These are phyloP conservation scores for Peromyscus melanophrys DNA, from an alignment of 2,797 vertebrate genomes.

Conservation along the genomic window DNA sequence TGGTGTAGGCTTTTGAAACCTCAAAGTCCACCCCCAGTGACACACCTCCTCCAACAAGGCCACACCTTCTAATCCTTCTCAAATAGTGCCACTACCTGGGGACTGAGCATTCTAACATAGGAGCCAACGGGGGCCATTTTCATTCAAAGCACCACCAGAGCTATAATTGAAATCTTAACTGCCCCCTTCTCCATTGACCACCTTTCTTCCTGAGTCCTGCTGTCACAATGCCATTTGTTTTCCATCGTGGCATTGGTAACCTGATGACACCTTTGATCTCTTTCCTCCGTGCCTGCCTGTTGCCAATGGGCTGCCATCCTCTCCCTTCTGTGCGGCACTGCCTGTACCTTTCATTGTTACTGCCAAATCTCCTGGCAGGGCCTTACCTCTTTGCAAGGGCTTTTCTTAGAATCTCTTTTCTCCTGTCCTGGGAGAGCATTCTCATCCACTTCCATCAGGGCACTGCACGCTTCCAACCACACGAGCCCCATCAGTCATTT, in stretches of 20 bases:
- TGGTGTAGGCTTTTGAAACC: too few relatives aligned
- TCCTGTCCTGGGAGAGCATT: not conserved
- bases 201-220: not conserved
- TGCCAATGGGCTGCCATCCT: not conserved
- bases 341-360: not conserved
- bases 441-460: not conserved
- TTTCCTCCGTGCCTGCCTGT: not conserved
- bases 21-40: not conserved
- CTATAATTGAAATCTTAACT: not conserved
- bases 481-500: constrained; percentile 36
- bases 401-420: not conserved
- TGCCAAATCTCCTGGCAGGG: constrained; percentile 1
- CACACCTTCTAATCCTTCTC: not conserved
- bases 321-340: not conserved
- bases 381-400: not conserved
- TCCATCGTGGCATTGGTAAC: not conserved
- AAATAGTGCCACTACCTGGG: not conserved
- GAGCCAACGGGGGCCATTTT: not conserved
- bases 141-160: not conserved
- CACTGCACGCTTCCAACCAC: not conserved
- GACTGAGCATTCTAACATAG: not conserved
- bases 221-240: not conserved
- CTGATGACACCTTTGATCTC: not conserved
- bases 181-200: too few relatives aligned
- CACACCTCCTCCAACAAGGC: not conserved